These are phyloP conservation scores for Oikopleura dioica DNA, from an alignment of 23 tunicate genomes.

Conservation along the genomic window DNA sequence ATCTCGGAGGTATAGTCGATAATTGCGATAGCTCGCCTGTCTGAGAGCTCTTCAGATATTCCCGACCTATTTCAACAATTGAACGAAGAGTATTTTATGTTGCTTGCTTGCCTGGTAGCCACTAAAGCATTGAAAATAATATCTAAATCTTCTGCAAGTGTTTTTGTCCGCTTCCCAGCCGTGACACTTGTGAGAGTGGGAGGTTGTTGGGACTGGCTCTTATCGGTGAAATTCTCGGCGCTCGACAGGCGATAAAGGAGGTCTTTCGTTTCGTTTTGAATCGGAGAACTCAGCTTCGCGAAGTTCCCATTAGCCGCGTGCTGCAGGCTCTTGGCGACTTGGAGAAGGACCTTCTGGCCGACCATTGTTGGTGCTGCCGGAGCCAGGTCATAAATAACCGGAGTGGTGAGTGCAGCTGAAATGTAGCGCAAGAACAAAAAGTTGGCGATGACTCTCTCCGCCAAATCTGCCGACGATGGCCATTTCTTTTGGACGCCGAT, in stretches of 20 bases:
- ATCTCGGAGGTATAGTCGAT: background rate
- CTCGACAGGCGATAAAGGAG: background rate
- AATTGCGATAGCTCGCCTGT: too few species aligned
- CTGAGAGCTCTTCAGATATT: too few species aligned
- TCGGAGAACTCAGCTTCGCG: background rate
- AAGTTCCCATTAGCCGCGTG: background rate
- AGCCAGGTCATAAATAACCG: background rate
- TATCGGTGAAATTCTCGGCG: too few species aligned
- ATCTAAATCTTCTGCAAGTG: background rate
- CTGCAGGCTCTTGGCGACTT: background rate
- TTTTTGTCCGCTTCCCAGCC: too few species aligned
- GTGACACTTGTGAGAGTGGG: too few species aligned
- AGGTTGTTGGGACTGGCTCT: too few species aligned
- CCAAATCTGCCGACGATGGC: background rate
- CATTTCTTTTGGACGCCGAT: background rate
- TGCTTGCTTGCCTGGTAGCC: background rate
- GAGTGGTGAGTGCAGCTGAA: background rate
- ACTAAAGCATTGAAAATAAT: background rate
- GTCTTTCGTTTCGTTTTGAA: background rate
- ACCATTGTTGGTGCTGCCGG: background rate
- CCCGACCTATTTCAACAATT: too few species aligned
- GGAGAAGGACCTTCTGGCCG: background rate
- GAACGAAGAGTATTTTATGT: too few species aligned
- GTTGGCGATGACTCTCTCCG: slow-evolving; percentile 1
- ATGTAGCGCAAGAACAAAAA: background rate